Evolutionary conservation across 1,140 invertebrate genomes (phyloP).

Genomic region (Diachasma alloeum): DNA sequence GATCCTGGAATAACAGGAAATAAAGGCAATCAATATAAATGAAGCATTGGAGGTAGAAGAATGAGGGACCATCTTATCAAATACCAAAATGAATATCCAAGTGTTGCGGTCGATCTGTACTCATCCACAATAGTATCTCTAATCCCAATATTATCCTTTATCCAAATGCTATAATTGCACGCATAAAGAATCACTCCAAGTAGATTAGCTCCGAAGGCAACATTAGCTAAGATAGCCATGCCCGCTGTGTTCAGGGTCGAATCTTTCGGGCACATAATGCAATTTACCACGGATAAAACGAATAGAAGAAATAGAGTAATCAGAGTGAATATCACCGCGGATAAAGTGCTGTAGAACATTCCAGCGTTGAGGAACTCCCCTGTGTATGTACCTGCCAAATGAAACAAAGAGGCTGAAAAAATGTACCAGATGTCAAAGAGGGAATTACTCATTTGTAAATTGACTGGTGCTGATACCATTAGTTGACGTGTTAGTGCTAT

Average conservation of each 20-base stretch:
- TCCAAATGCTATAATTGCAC: constrained; percentile 30
- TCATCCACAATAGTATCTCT: constrained; percentile 37
- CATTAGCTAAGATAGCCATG: constrained; percentile 27
- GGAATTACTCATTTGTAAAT: background rate
- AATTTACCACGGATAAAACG: constrained; percentile 34
- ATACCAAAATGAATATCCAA: constrained; percentile 40
- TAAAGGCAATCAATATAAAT: constrained; percentile 17
- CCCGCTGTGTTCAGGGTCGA: constrained; percentile 33
- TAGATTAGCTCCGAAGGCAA: constrained; percentile 31
- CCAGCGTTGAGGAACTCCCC: constrained; percentile 33
- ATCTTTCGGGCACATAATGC: constrained; percentile 29
- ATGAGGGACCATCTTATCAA: background rate
- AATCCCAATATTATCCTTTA: constrained; percentile 36
- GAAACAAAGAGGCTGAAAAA: too few relatives aligned
- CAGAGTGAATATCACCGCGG: constrained; percentile 22
- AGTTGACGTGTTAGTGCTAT: background rate
- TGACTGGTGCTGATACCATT: background rate
- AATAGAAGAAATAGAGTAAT: constrained; percentile 15
- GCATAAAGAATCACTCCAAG: constrained; percentile 34
- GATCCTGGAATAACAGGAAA: constrained; percentile 34
- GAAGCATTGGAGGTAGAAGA: background rate
- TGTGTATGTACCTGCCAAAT: constrained; percentile 29
- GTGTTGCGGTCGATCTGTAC: constrained; percentile 27
- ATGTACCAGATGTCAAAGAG: too few relatives aligned
- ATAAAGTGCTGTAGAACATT: constrained; percentile 23